A percentile compares a stretch with the other conserved stretches of the same genome.
Conservation (phyloP, 2,113 vertebrate species). For the Agapornis roseicollis region DNA sequence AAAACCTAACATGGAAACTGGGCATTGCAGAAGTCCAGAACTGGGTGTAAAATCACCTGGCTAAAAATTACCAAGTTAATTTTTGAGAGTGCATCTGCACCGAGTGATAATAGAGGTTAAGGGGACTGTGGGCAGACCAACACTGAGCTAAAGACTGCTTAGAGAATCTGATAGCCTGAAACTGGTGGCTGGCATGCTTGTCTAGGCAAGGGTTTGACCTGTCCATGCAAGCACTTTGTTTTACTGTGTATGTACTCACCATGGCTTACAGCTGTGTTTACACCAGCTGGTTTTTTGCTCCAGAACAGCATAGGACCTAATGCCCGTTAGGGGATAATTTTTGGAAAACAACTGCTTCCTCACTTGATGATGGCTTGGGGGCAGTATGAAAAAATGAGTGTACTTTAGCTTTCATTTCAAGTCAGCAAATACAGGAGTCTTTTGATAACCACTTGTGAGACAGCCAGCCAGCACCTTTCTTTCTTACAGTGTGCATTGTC, state of each 20-base stretch:
- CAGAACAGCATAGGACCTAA: not conserved
- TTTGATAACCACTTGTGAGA: not conserved
- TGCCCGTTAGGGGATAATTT: not conserved
- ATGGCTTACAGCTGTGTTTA: not conserved
- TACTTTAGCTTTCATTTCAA: not conserved
- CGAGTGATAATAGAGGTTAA: not conserved
- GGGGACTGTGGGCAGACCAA: not conserved
- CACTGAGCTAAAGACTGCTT: not conserved
- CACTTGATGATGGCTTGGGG: not conserved
- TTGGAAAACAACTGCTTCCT: not conserved
- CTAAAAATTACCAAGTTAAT: not conserved
- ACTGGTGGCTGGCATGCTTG: not conserved
- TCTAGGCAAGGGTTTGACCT: not conserved
- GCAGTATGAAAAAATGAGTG: not conserved
- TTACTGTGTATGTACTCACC: fast-evolving
- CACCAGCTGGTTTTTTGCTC: not conserved
- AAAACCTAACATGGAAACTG: conserved; percentile 50
- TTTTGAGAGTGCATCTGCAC: not conserved
- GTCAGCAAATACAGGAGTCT: not conserved
- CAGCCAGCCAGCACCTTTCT: not conserved
- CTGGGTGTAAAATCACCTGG: conserved; percentile 35
- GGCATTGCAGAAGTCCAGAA: conserved; percentile 8
- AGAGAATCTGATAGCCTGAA: not conserved
- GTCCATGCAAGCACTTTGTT: not conserved
- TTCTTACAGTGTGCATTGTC: not conserved